Evolutionary conservation across 64 coral and sea anemone genomes (phyloP).

Genomic region (Dendronephthya gigantea): DNA sequence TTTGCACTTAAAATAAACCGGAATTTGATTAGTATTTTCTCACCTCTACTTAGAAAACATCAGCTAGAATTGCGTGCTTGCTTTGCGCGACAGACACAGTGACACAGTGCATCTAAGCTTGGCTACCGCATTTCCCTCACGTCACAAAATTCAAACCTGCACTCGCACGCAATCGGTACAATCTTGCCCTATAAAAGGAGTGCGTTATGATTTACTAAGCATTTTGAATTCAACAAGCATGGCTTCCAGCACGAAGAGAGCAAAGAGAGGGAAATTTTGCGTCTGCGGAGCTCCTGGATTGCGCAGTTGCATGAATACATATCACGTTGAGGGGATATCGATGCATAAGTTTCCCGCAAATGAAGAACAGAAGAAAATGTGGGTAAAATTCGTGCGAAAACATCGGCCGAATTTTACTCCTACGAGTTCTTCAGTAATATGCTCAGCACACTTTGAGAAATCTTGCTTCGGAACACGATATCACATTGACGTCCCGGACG

Average conservation of each 20-base stretch:
- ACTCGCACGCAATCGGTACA: too few relatives aligned
- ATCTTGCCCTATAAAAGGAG: too few relatives aligned
- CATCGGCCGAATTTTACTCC: constrained; percentile 44
- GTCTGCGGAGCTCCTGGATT: constrained; percentile 37
- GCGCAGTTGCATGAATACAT: constrained; percentile 42
- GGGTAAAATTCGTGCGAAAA: constrained; percentile 49
- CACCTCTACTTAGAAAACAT: too few relatives aligned
- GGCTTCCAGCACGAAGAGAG: constrained; percentile 13
- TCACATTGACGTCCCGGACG: constrained; percentile 6
- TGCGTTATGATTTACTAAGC: too few relatives aligned
- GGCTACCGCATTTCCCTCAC: too few relatives aligned
- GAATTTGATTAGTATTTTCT: too few relatives aligned
- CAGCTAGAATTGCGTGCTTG: too few relatives aligned
- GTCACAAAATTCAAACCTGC: too few relatives aligned
- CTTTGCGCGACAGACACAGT: too few relatives aligned
- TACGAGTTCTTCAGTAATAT: constrained; percentile 38
- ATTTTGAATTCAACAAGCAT: neutral
- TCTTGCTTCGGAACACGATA: neutral
- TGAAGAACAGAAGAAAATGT: constrained; percentile 31
- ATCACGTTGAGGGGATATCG: neutral
- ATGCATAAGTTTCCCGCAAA: constrained; percentile 36
- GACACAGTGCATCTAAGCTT: too few relatives aligned
- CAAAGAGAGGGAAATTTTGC: constrained; percentile 59
- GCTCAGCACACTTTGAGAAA: constrained; percentile 24
- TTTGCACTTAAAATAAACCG: too few relatives aligned